Conservation (phyloP, 2,888 invertebrate genomes). For the Odontomyia ornata region DNA sequence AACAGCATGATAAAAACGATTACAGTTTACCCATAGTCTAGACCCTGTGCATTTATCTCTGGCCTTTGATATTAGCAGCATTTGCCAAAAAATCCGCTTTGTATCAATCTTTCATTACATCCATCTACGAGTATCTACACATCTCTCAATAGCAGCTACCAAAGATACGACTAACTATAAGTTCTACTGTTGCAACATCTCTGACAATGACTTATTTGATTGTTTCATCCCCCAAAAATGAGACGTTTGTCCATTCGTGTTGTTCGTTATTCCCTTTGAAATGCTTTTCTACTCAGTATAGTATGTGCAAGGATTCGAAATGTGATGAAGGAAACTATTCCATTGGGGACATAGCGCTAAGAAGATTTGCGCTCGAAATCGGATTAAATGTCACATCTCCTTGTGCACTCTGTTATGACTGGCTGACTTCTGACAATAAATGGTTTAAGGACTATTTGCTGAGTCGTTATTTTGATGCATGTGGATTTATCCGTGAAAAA, state of each 20-base stretch:
- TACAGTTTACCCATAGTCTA: conserved; percentile 28
- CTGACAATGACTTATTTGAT: conserved; percentile 37
- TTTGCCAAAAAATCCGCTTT: conserved; percentile 32
- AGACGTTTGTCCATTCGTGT: background rate
- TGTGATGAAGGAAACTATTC: conserved; percentile 24
- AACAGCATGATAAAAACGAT: background rate
- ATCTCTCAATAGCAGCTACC: background rate
- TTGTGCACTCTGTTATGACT: conserved; percentile 34
- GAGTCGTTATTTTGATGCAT: background rate
- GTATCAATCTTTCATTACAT: background rate
- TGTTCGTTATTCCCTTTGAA: no score
- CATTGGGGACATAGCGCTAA: conserved; percentile 34
- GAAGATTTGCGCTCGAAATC: conserved; percentile 45
- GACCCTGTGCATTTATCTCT: conserved; percentile 33
- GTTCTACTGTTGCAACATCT: background rate
- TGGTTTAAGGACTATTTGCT: conserved; percentile 13
- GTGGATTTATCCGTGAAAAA: background rate
- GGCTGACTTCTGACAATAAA: conserved; percentile 32
- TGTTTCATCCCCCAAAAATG: conserved; percentile 19
- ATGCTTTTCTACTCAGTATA: background rate
- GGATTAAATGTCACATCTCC: conserved; percentile 45
- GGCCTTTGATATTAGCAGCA: conserved; percentile 19
- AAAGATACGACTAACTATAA: background rate
- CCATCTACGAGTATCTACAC: no score
- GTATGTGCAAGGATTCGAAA: background rate